phyloP scores from a whole-genome alignment of 2,113 vertebrate species.

The Nymphicus hollandicus region DNA sequence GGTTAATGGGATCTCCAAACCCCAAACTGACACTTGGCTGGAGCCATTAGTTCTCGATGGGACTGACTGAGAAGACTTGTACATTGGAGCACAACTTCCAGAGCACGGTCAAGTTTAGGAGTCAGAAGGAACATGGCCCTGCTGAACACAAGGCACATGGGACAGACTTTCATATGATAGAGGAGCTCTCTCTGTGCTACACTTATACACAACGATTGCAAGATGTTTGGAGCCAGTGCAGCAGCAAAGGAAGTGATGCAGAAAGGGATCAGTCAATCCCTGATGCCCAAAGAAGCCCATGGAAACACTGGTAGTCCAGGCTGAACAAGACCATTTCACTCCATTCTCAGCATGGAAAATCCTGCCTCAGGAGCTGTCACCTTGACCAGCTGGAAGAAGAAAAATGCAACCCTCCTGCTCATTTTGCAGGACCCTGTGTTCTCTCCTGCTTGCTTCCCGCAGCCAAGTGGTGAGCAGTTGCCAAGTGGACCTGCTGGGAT shows the following conservation, averaged over 20 bases:
- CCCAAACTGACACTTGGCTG: too few species aligned
- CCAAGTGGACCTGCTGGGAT: neutral
- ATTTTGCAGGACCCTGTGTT: neutral
- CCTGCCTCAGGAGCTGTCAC: neutral
- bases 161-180: neutral
- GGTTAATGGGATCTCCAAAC: neutral
- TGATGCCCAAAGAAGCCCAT: fast-evolving
- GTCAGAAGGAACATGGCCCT: neutral
- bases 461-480: neutral
- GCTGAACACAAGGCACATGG: neutral
- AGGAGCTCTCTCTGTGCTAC: neutral
- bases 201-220: neutral
- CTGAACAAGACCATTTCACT: neutral
- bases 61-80: too few species aligned
- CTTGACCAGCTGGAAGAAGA: neutral
- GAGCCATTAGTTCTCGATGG: neutral
- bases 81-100: neutral
- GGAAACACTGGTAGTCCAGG: fast-evolving
- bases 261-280: neutral
- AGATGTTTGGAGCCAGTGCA: neutral
- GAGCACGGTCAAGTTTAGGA: neutral
- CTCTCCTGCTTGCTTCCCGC: neutral
- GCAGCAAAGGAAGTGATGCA: neutral
- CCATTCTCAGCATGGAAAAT: neutral
- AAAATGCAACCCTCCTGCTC: neutral